These are phyloP conservation scores for Rhineura floridana DNA, from an alignment of 2,113 vertebrate species.

Conservation along the genomic window DNA sequence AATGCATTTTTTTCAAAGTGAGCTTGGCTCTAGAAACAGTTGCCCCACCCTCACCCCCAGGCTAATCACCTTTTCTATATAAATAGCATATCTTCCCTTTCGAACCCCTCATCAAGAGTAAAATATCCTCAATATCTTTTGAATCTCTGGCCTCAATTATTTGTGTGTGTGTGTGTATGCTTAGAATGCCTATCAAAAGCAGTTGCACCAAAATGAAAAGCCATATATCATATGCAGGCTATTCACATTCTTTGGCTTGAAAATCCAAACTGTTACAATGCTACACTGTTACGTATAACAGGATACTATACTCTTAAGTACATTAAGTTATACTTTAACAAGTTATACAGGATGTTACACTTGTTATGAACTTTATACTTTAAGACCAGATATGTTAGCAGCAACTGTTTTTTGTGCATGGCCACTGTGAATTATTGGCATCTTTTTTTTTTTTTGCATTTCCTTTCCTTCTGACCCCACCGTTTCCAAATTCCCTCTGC, in stretches of 20 bases:
- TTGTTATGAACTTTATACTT: too few relatives aligned
- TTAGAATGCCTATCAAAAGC: neutral
- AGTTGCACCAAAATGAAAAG: neutral
- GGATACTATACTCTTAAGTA: neutral
- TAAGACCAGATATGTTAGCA: too few relatives aligned
- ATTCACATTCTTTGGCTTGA: neutral
- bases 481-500: too few relatives aligned
- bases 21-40: neutral
- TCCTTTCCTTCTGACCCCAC: too few relatives aligned
- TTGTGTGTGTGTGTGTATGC: neutral
- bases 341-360: too few relatives aligned
- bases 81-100: neutral
- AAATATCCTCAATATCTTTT: neutral
- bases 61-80: neutral
- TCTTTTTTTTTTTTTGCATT: too few relatives aligned
- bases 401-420: too few relatives aligned
- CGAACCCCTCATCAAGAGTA: neutral
- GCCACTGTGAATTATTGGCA: too few relatives aligned
- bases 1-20: constrained; percentile 1
- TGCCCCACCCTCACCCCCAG: neutral
- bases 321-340: too few relatives aligned
- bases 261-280: neutral
- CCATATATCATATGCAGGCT: neutral
- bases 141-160: neutral
- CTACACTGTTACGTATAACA: neutral